Evolutionary conservation across 1,140 invertebrate species (phyloP), one percentile per base, ranked within the genome.

Genomic region (Lineus longissimus): DNA sequence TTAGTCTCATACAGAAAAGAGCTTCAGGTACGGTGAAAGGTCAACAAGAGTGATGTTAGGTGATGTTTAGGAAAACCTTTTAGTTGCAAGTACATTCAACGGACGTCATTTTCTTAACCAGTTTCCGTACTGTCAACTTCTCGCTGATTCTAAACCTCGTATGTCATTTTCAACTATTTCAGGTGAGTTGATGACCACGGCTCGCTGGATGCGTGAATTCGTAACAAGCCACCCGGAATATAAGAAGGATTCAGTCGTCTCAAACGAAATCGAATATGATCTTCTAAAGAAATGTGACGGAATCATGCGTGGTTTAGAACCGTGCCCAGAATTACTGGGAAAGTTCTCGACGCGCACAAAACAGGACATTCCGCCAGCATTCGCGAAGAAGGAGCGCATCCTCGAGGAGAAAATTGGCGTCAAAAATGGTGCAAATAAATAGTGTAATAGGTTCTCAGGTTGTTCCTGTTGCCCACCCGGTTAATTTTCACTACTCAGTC

Each of bases 241-340:
- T 83, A 85, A 87, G 66, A 84, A 92, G 75, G 95, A 99, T 81
- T 96, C 95, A 0, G 84, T 90, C 47, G 91, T 99, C 2, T 86
- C 86, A 1, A 92, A 98, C 69, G 82, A 85, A 63, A 96, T 97
- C 58, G 94, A 93, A 76, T 99, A 97, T 77, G 97, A 99, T 83
- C 81, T 99, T 30, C 76, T 98, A 47, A 89, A 88, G 72, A 88
- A 87, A 57, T 78, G 76, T 27, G 47, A 19, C 19, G 41, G 65
- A 29, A 61, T 68, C 9, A 65, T 59, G n/a, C 40, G 36, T 19
- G 65, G 65, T 2, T 30, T 47, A 29, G 23, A 15, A 17, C 23
- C 23, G 15, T 55, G 31, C 30, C 65, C 62, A 2, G 57, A 64
- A 27, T 58, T 67, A 13, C 55, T 64, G 23, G 33, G 29, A 9